Base-by-base conservation (phyloP, 53 echinoderm and acorn worm species). In the Henricia sp. region DNA sequence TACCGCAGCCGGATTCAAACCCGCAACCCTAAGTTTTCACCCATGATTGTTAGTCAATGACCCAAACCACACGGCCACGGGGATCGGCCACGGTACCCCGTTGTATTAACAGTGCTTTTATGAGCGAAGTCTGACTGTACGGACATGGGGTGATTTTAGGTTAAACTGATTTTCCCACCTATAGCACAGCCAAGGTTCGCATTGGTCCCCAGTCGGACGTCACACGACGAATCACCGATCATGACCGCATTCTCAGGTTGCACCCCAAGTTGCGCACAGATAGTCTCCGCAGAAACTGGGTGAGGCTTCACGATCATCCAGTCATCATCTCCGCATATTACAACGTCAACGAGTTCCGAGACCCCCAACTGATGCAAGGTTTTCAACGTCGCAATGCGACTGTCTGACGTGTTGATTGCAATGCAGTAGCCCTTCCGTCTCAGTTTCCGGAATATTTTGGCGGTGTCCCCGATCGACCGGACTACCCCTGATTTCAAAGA, bases 351-450 rank as follows among this genome's bases (percentile, higher is more conserved):
- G 25, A 89, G 83, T 8, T 89, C 54, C 0, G 83, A 19, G n/a
- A 91, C 78, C 3, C 89, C 89, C 1, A 94, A 51, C 0, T 51
- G 26, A 1, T 91, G 82, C 1, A 94, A 77, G 1, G 91, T 89
- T 14, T 54, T 37, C 14, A 86, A 72, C 3, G 94, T 94, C 37
- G 84, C 83, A 33, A 41, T 64, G 14, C 94, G 85, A 30, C 77
- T 74, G 76, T 94, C 94, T 19, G 94, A 86, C 4, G 94, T 94
- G 78, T 91, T 88, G n/a, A 93, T 71, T 13, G 93, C 93, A 9
- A 93, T 93, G 50, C 82, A 77, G 40, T 70, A 90, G 10, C 91
- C 91, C 0, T 67, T 67, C 21, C 68, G 80, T 78, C 71, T 88
- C 1, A 94, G 77, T 29, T 64, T 50, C 2, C 51, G 14, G 83